These are phyloP conservation scores for Puma concolor DNA, from an alignment of 2,113 vertebrate genomes.

Conservation along the genomic window DNA sequence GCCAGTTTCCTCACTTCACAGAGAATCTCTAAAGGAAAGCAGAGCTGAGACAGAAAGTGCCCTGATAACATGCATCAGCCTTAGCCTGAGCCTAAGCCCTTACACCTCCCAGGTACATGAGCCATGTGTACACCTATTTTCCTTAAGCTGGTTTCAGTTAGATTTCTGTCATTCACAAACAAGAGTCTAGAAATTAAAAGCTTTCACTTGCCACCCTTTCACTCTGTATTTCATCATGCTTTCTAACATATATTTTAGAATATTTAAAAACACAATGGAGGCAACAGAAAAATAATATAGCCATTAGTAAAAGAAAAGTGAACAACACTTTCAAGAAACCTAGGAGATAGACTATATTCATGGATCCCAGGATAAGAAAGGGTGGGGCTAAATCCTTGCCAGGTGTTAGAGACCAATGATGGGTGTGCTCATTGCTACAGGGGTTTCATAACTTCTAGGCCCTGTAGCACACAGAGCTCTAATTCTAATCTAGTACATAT, in stretches of 20 bases:
- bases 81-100: background rate
- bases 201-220: background rate
- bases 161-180: background rate
- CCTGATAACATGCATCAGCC: background rate
- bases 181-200: background rate
- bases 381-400: background rate
- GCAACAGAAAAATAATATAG: background rate
- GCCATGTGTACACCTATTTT: background rate
- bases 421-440: background rate
- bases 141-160: background rate
- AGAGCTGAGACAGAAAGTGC: background rate
- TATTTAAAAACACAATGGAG: background rate
- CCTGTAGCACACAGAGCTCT: background rate
- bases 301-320: background rate
- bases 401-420: background rate
- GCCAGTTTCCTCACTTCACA: background rate
- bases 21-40: background rate
- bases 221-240: background rate
- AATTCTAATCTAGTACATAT: background rate
- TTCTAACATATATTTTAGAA: background rate
- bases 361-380: background rate
- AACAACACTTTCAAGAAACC: background rate
- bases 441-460: background rate
- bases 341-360: background rate
- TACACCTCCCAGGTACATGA: background rate